phyloP scores from a whole-genome alignment of 1,140 invertebrate species.

The Hyles vespertilio region DNA sequence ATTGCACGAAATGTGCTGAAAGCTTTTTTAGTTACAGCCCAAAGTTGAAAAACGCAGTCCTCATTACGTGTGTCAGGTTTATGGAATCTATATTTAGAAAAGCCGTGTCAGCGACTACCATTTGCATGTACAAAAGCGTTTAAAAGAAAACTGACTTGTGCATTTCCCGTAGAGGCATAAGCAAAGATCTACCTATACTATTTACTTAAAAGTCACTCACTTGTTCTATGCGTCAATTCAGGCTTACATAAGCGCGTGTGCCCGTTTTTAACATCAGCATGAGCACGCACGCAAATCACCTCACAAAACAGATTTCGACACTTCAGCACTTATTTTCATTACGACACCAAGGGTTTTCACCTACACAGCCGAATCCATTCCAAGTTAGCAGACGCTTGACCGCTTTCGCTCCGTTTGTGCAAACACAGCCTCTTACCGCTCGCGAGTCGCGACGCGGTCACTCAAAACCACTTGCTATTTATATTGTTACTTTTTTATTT shows the following conservation, averaged over 20 bases:
- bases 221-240: slow-evolving; percentile 42
- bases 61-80: too few relatives aligned
- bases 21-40: too few relatives aligned
- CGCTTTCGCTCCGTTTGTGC: slow-evolving; percentile 61
- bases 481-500: slow-evolving; percentile 2
- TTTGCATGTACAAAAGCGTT: too few relatives aligned
- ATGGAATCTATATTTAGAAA: too few relatives aligned
- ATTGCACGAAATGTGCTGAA: too few relatives aligned
- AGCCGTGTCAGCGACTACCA: too few relatives aligned
- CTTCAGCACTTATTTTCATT: slow-evolving; percentile 66
- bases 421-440: slow-evolving; percentile 45
- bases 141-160: too few relatives aligned
- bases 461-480: slow-evolving; percentile 14
- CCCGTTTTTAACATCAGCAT: slow-evolving; percentile 50
- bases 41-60: too few relatives aligned
- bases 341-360: slow-evolving; percentile 60
- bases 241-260: slow-evolving; percentile 65
- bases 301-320: slow-evolving; percentile 67
- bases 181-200: too few relatives aligned
- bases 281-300: slow-evolving; percentile 46
- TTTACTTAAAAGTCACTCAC: slow-evolving; percentile 35
- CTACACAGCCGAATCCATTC: slow-evolving; percentile 49
- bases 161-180: too few relatives aligned
- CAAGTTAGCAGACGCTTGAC: slow-evolving; percentile 40
- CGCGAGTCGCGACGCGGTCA: slow-evolving; percentile 11